phyloP scores from a whole-genome alignment of 2,888 invertebrate genomes.

The Dione vanillae region DNA sequence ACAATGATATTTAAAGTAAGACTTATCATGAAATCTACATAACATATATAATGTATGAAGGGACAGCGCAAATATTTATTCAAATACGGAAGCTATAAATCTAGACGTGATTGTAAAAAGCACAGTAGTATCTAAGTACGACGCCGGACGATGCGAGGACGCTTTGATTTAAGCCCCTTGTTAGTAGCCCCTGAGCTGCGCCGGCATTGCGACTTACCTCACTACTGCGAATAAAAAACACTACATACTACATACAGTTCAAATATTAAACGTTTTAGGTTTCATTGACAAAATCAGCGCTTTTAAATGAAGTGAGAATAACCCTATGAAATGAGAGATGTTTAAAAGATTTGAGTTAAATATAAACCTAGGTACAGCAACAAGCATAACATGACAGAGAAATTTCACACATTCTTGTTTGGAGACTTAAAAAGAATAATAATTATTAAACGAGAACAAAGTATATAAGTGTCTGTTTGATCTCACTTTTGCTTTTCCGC shows the following conservation, averaged over 20 bases:
- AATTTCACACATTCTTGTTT: neutral
- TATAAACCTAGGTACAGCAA: too few species aligned
- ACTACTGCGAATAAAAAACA: neutral
- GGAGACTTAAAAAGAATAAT: neutral
- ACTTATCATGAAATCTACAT: too few species aligned
- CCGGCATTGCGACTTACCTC: conserved; percentile 20
- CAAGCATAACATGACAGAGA: too few species aligned
- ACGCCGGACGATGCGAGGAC: conserved; percentile 16
- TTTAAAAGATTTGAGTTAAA: too few species aligned
- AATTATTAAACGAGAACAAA: neutral
- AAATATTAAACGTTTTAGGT: conserved; percentile 1
- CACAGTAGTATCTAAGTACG: conserved; percentile 7
- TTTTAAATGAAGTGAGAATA: neutral
- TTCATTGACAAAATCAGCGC: neutral
- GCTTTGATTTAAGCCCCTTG: conserved; percentile 33
- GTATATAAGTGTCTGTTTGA: conserved; percentile 24
- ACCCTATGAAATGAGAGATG: too few species aligned
- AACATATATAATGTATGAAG: too few species aligned
- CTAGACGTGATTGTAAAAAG: conserved; percentile 9
- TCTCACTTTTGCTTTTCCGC: too few species aligned
- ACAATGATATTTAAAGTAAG: too few species aligned
- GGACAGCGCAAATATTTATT: neutral
- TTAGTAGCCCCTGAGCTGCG: conserved; percentile 16
- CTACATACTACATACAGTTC: neutral
- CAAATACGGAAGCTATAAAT: conserved; percentile 3